Evolutionary conservation across 1,140 invertebrate genomes (phyloP).

Genomic region (Sminthurides bifidus): DNA sequence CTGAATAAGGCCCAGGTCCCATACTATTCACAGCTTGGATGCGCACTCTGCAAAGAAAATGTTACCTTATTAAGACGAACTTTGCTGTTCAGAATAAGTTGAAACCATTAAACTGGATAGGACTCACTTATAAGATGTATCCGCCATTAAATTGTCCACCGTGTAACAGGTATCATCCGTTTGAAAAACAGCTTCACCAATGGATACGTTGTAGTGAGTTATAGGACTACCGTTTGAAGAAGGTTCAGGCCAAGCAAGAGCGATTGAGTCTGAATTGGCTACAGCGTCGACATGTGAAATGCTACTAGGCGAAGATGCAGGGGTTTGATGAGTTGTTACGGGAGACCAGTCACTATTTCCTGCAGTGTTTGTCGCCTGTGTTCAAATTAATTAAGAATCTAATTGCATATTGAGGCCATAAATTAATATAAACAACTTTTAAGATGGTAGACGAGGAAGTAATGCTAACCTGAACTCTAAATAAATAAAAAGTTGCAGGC

Average conservation of each 20-base stretch:
- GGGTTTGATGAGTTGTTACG: slow-evolving; percentile 49
- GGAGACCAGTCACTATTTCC: slow-evolving; percentile 60
- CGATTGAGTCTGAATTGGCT: slow-evolving; percentile 52
- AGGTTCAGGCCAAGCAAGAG: slow-evolving; percentile 59
- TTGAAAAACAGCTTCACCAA: slow-evolving; percentile 36
- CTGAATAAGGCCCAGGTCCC: slow-evolving; percentile 53
- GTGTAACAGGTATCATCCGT: slow-evolving; percentile 24
- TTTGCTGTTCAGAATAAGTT: not conserved
- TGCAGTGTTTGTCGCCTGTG: slow-evolving; percentile 59
- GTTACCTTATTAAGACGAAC: slow-evolving; percentile 14
- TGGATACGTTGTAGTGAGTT: slow-evolving; percentile 59
- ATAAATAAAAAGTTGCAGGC: slow-evolving; percentile 64
- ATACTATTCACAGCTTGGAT: slow-evolving; percentile 64
- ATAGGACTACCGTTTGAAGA: slow-evolving; percentile 57
- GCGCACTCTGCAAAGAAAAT: slow-evolving; percentile 45
- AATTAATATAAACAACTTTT: not conserved
- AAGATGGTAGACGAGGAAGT: not conserved
- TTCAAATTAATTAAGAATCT: slow-evolving; percentile 6
- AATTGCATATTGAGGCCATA: no score
- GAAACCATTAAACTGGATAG: not conserved
- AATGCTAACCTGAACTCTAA: slow-evolving; percentile 50
- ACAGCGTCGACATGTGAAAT: slow-evolving; percentile 48
- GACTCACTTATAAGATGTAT: slow-evolving; percentile 46
- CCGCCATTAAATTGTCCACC: slow-evolving; percentile 43
- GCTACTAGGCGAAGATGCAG: slow-evolving; percentile 58